These are phyloP conservation scores for Phaedon cochleariae DNA, from an alignment of 2,888 invertebrate species.

Conservation along the genomic window DNA sequence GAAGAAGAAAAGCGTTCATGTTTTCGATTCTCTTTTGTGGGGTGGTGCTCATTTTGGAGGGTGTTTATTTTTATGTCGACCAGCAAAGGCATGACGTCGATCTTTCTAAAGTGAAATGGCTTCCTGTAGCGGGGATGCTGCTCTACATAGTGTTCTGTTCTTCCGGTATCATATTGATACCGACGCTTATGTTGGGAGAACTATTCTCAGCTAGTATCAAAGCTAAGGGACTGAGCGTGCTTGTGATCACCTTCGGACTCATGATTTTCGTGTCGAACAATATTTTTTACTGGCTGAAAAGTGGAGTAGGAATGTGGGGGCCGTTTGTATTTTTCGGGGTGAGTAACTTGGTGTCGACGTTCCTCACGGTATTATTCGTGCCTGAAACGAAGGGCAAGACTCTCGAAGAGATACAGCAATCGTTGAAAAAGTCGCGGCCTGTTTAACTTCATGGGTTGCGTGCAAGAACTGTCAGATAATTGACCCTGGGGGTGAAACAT, in stretches of 20 bases:
- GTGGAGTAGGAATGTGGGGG: conserved; percentile 47
- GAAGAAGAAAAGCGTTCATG: conserved; percentile 45
- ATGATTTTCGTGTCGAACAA: conserved; percentile 39
- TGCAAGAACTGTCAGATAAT: too few relatives aligned
- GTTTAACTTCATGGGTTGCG: not conserved
- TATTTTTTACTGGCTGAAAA: conserved; percentile 49
- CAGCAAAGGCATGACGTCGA: conserved; percentile 26
- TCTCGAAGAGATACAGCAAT: conserved; percentile 22
- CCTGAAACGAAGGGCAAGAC: conserved; percentile 54
- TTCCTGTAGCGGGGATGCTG: conserved; percentile 50
- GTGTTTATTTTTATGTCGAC: conserved; percentile 46
- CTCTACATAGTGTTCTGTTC: conserved; percentile 46
- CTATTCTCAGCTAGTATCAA: conserved; percentile 53
- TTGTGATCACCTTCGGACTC: conserved; percentile 47
- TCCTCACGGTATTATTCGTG: conserved; percentile 49
- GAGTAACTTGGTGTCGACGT: conserved; percentile 43
- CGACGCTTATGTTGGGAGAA: conserved; percentile 52
- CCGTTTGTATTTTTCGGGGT: conserved; percentile 51
- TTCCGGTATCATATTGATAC: conserved; percentile 49
- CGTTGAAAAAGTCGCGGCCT: conserved; percentile 5
- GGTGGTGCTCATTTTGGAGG: conserved; percentile 40
- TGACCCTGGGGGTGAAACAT: too few relatives aligned
- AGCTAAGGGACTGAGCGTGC: conserved; percentile 46
- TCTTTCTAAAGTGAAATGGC: conserved; percentile 18
- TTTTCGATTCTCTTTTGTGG: conserved; percentile 45